Evolutionary conservation across 2,113 vertebrate species (phyloP).

Genomic region (Anser cygnoides): DNA sequence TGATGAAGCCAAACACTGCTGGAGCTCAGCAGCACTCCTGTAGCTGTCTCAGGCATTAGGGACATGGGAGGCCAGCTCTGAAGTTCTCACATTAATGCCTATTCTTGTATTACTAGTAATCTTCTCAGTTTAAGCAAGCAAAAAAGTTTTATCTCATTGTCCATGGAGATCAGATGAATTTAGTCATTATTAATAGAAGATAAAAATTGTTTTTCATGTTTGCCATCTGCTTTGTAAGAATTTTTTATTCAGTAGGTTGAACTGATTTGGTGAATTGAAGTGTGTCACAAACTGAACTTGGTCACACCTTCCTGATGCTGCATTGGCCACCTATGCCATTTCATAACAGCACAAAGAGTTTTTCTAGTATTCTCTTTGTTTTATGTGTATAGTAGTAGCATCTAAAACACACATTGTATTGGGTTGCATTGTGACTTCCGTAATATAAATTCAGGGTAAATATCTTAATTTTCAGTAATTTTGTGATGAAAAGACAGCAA

Average conservation of each 20-base stretch:
- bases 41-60: background rate
- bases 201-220: background rate
- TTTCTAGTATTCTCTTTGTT: background rate
- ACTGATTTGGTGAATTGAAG: accelerated
- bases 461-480: background rate
- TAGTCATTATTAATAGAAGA: background rate
- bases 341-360: background rate
- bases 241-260: background rate
- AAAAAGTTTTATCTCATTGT: background rate
- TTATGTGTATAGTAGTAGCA: background rate
- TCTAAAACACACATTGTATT: background rate
- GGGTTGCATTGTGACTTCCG: background rate
- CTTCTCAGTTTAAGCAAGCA: background rate
- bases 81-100: background rate
- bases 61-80: background rate
- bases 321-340: background rate
- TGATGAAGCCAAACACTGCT: background rate
- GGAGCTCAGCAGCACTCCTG: background rate
- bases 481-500: background rate
- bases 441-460: background rate
- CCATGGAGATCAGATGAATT: background rate
- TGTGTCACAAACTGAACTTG: background rate
- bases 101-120: background rate
- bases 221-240: background rate
- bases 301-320: background rate